Evolutionary conservation across 2,113 vertebrate species (phyloP).

Genomic region (Melozone crissalis): DNA sequence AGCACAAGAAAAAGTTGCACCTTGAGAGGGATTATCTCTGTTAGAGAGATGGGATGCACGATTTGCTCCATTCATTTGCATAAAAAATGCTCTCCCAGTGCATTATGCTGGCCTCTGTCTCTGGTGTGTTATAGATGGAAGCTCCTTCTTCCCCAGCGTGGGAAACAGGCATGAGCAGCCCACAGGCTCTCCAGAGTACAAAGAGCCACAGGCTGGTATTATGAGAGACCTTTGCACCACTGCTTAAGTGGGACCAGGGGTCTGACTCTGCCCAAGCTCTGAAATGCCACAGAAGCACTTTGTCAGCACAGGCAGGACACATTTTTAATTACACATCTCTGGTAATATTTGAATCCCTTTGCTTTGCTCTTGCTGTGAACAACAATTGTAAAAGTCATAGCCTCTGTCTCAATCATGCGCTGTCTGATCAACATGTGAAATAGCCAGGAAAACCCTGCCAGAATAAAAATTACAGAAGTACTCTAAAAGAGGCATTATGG

Average conservation of each 20-base stretch:
- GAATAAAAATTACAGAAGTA: not conserved
- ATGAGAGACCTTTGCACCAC: conserved; percentile 46
- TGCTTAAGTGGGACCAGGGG: conserved; percentile 27
- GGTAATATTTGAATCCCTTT: not conserved
- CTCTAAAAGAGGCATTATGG: not conserved
- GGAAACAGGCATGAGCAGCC: conserved; percentile 11
- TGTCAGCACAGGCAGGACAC: not conserved
- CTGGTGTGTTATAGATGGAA: conserved; percentile 9
- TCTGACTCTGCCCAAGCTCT: not conserved
- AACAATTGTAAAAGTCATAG: conserved; percentile 11
- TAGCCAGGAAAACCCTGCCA: not conserved
- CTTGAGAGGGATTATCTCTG: conserved; percentile 46
- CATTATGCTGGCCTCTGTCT: not conserved
- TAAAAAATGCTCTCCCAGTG: conserved; percentile 21
- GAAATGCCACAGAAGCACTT: not conserved
- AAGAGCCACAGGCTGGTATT: conserved; percentile 37
- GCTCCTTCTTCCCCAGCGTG: conserved; percentile 42
- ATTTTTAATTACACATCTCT: not conserved
- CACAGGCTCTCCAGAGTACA: conserved; percentile 36
- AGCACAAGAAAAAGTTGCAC: conserved; percentile 18
- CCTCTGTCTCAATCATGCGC: not conserved
- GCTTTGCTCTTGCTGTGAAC: not conserved
- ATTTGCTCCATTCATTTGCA: conserved; percentile 23
- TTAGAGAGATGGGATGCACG: not conserved
- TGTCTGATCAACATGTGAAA: not conserved